Conservation (phyloP, 2,888 invertebrate genomes). For the Matsumyia berberina region DNA sequence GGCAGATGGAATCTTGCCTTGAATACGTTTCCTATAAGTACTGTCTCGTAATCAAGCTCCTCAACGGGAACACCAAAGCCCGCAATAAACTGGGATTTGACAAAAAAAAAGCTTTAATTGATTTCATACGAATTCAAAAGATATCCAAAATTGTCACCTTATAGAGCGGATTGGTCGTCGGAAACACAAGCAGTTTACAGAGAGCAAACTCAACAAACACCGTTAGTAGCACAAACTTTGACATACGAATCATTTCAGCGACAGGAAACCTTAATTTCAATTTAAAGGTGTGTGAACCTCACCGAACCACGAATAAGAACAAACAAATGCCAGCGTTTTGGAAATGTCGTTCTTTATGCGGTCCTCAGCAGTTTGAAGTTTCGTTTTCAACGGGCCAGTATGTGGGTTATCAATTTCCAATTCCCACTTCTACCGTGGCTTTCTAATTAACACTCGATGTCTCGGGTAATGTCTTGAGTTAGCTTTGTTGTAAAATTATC, state of each 20-base stretch:
- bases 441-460: conserved; percentile 33
- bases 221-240: neutral
- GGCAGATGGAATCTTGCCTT: conserved; percentile 54
- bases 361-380: neutral
- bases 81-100: conserved; percentile 34
- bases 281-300: neutral
- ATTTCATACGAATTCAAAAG: neutral
- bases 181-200: conserved; percentile 29
- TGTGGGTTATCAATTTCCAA: neutral
- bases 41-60: conserved; percentile 47
- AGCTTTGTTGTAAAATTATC: conserved; percentile 3
- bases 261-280: neutral
- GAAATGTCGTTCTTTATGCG: conserved; percentile 1
- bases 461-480: neutral
- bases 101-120: neutral
- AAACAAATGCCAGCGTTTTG: conserved; percentile 3
- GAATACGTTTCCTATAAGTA: conserved; percentile 52
- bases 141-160: conserved; percentile 12
- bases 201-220: neutral
- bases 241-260: conserved; percentile 12
- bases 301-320: conserved; percentile 26
- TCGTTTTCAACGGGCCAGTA: conserved; percentile 12
- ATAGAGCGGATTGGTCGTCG: conserved; percentile 31
- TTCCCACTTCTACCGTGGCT: conserved; percentile 34
- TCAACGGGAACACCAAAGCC: conserved; percentile 70